Base-by-base conservation (phyloP, 2,888 invertebrate species). In the Julus scanicus region DNA sequence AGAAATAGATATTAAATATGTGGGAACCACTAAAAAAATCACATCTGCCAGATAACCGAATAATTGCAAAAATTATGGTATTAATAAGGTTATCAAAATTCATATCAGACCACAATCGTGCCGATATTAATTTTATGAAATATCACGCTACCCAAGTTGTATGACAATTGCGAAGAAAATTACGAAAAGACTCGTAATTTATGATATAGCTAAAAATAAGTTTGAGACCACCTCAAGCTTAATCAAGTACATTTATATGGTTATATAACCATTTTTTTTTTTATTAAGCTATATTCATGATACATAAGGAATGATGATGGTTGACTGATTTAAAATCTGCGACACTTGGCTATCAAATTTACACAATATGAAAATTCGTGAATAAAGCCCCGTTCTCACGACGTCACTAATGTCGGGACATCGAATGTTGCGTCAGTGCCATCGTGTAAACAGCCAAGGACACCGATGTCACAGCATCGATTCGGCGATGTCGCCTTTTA, bases 301-400 rank as follows among this genome's bases (percentile, higher is more conserved):
- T 71, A 71, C 71, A 71, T 20, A 71, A n/a, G n/a, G 63, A 63
- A 71, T 29, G 71, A 71, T 29, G 63, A 63, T 63, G 63, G 63
- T 63, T 8, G 63, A 63, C 63, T n/a, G n/a, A n/a, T 63, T 63
- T 53, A 17, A 63, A 44, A 63, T n/a, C 2, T n/a, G 63, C n/a
- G 63, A 63, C 5, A n/a, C 13, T 17, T 63, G n/a, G 17, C 29
- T 8, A 71, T 11, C n/a, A 29, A 71, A 71, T 71, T 11, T 71
- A 8, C 6, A 29, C 29, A 11, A 6, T 29, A 29, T 9, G n/a
- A 63, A 63, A 63, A 17, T n/a, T 20, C 17, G 8, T 17, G 6
- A 63, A 17, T 63, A 63, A 29, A 29, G 29, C 29, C 57, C 57
- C 6, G 48, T 13, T 48, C 48, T 11, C 48, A 48, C 6, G 2